Evolutionary conservation across 2,113 vertebrate species (phyloP).

Genomic region (Nerophis ophidion): DNA sequence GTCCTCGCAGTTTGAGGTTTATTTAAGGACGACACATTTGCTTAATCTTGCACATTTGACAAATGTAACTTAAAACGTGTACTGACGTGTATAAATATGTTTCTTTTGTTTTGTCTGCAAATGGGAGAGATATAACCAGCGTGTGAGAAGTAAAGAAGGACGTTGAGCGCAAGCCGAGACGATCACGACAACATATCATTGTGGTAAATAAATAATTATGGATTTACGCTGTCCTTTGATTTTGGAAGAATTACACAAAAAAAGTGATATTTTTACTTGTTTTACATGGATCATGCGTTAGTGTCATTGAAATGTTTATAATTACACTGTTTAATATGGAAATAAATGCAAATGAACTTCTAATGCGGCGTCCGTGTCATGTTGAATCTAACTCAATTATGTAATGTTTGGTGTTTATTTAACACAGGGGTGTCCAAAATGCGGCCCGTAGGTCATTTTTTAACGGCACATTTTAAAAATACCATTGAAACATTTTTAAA

Average conservation of each 20-base stretch:
- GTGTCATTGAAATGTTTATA: conserved; percentile 99
- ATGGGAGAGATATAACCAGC: conserved; percentile 72
- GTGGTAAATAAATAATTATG: conserved; percentile 60
- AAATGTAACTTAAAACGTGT: conserved; percentile 78
- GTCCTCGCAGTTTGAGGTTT: conserved; percentile 78
- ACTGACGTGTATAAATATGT: conserved; percentile 76
- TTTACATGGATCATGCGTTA: conserved; percentile 93
- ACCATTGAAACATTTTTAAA: too few species aligned
- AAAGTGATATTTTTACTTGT: conserved; percentile 93
- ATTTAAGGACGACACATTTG: conserved; percentile 78
- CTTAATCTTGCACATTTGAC: conserved; percentile 82
- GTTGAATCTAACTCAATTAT: neutral
- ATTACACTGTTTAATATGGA: conserved; percentile 98
- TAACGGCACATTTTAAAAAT: too few species aligned
- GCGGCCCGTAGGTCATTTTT: too few species aligned
- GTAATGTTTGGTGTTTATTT: too few species aligned
- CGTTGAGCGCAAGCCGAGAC: conserved; percentile 73
- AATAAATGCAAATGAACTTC: conserved; percentile 85
- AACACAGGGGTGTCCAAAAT: too few species aligned
- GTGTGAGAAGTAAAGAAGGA: conserved; percentile 63
- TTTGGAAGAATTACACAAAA: conserved; percentile 85
- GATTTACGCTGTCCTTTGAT: conserved; percentile 85
- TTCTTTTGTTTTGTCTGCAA: conserved; percentile 71
- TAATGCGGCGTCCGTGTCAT: neutral
- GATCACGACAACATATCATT: conserved; percentile 81